Conservation (phyloP, 2,113 vertebrate genomes). For the Nyctibius bracteatus region DNA sequence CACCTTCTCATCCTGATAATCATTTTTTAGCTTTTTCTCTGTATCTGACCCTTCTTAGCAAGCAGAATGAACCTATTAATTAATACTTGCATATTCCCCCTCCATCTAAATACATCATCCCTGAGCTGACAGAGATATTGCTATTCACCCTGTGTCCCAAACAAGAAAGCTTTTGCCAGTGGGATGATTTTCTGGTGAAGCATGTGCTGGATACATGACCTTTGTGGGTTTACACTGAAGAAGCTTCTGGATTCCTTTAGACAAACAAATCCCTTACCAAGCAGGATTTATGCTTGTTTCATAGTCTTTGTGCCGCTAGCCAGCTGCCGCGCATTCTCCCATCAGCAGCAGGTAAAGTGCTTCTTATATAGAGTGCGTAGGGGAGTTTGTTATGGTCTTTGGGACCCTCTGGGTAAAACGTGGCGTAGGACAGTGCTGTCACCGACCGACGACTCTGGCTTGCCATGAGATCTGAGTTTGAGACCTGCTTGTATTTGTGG, state of each 20-base stretch:
- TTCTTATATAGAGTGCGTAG: neutral
- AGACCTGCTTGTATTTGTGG: neutral
- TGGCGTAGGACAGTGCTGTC: neutral
- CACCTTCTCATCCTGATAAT: neutral
- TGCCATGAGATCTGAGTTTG: neutral
- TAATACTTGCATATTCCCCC: neutral
- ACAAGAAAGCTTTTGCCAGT: constrained; percentile 23
- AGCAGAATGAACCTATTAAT: neutral
- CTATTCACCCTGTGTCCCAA: neutral
- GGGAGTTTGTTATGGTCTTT: neutral
- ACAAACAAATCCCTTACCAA: neutral
- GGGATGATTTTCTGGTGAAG: constrained; percentile 19
- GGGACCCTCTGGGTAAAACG: neutral
- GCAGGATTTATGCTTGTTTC: neutral
- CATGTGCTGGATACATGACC: neutral
- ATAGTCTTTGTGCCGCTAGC: neutral
- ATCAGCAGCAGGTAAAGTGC: neutral
- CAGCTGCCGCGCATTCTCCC: neutral
- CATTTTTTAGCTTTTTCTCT: neutral
- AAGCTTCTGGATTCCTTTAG: constrained; percentile 13
- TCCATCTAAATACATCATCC: neutral
- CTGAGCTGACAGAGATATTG: neutral
- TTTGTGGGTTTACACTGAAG: constrained; percentile 33
- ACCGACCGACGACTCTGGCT: neutral
- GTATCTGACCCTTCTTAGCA: neutral